Evolutionary conservation across 2,888 invertebrate species (phyloP).

Genomic region (Leucoma salicis): DNA sequence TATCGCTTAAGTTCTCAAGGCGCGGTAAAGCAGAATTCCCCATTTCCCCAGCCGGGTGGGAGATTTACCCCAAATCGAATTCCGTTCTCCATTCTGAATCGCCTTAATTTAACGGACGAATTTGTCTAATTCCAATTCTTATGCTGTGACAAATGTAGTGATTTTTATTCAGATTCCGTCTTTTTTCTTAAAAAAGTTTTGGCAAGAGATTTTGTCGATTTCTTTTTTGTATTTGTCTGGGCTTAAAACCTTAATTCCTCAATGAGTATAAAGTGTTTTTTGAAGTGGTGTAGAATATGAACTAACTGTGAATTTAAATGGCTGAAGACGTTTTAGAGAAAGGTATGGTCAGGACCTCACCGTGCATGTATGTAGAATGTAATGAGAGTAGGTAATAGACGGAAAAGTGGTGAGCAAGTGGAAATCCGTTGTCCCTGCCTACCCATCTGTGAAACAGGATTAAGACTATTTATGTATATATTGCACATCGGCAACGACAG

Average conservation of each 20-base stretch:
- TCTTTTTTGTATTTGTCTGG: conserved; percentile 26
- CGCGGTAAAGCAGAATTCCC: conserved; percentile 58
- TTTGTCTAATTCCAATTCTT: conserved; percentile 81
- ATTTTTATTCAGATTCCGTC: conserved; percentile 69
- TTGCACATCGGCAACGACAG: no score
- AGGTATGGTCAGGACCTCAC: no score
- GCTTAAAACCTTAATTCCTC: conserved; percentile 32
- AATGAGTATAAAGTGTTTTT: conserved; percentile 27
- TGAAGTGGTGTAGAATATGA: conserved; percentile 31
- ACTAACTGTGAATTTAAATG: conserved; percentile 39
- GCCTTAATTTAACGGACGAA: conserved; percentile 80
- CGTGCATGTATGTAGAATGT: no score
- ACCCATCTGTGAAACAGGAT: no score
- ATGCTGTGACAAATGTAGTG: conserved; percentile 78
- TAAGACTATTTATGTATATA: no score
- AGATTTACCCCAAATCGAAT: conserved; percentile 79
- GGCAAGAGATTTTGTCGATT: conserved; percentile 29
- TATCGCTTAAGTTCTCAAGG: conserved; percentile 50
- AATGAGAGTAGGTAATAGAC: no score
- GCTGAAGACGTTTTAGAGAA: no score
- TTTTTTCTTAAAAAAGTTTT: conserved; percentile 35
- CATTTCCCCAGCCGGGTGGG: conserved; percentile 57
- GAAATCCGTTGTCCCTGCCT: no score
- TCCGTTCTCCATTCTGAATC: conserved; percentile 63
- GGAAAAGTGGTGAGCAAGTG: no score